These are phyloP conservation scores for Camptogramma bilineatum DNA, from an alignment of 2,888 invertebrate species.

Conservation along the genomic window DNA sequence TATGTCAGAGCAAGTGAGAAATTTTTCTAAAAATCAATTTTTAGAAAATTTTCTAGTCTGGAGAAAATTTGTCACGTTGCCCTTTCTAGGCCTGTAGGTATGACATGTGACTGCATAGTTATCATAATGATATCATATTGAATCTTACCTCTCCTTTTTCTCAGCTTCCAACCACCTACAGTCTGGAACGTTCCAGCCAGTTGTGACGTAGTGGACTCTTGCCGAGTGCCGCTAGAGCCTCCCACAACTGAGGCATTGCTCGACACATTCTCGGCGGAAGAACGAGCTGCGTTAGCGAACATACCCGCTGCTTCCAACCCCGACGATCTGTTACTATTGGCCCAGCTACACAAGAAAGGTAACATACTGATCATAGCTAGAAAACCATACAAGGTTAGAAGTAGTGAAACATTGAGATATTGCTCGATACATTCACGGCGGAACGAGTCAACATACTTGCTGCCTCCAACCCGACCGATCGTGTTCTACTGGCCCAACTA, in stretches of 20 bases:
- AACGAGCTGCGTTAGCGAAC: conserved; percentile 87
- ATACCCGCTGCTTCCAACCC: conserved; percentile 91
- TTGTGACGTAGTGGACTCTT: conserved; percentile 69
- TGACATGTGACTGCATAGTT: too few species aligned
- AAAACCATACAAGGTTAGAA: neutral
- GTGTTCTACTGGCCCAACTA: too few species aligned
- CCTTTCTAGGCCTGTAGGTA: too few species aligned
- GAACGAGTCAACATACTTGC: neutral
- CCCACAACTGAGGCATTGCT: conserved; percentile 72
- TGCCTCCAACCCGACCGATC: neutral
- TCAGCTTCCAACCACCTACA: conserved; percentile 80
- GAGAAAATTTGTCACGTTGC: too few species aligned
- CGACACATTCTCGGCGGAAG: conserved; percentile 88
- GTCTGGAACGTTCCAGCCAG: conserved; percentile 71
- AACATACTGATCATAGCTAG: neutral
- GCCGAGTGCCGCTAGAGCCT: conserved; percentile 57
- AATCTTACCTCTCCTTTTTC: neutral
- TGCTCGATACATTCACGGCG: too few species aligned
- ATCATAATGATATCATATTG: too few species aligned
- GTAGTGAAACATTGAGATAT: too few species aligned
- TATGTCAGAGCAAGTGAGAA: too few species aligned
- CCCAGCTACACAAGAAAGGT: conserved; percentile 86
- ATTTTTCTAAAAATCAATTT: too few species aligned
- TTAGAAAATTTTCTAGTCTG: too few species aligned
- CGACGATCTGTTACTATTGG: conserved; percentile 91